Percentiles rank a stretch among this genome's conserved stretches.
Conservation (phyloP, 2,888 invertebrate genomes). For the Agrotis ipsilon region DNA sequence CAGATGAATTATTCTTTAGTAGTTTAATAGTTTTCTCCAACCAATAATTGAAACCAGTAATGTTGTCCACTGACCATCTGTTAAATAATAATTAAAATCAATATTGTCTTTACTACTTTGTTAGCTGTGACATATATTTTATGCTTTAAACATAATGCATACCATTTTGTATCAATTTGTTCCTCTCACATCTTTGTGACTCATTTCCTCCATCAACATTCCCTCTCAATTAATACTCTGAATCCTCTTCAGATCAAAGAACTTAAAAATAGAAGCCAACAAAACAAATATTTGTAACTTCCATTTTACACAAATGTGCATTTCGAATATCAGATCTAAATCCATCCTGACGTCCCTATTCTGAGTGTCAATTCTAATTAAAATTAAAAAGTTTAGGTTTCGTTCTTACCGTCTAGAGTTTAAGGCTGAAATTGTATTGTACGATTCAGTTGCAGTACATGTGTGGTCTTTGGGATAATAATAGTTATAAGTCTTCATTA, state of each 20-base stretch:
- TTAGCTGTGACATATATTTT: conserved; percentile 31
- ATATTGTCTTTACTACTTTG: neutral
- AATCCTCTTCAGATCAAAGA: conserved; percentile 51
- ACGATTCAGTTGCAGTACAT: neutral
- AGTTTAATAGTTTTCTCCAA: neutral
- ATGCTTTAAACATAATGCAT: conserved; percentile 2
- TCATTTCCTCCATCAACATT: conserved; percentile 48
- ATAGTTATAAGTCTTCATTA: neutral
- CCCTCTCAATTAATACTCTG: conserved; percentile 30
- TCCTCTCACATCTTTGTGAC: conserved; percentile 26
- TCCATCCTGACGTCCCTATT: conserved; percentile 35
- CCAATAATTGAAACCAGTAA: neutral
- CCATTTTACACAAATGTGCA: conserved; percentile 45
- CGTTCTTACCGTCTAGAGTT: neutral
- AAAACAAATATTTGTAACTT: conserved; percentile 40
- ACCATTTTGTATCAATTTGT: conserved; percentile 32
- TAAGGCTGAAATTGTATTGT: conserved; percentile 1
- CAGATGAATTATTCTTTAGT: too few species aligned
- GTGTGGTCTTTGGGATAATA: conserved; percentile 13
- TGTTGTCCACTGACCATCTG: neutral
- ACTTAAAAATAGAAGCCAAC: conserved; percentile 36
- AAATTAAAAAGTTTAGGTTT: neutral
- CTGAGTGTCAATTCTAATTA: conserved; percentile 18
- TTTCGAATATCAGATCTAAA: conserved; percentile 47
- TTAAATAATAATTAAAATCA: neutral